phyloP scores from a whole-genome alignment of 2,797 vertebrate species.

The Oreochromis grahami region DNA sequence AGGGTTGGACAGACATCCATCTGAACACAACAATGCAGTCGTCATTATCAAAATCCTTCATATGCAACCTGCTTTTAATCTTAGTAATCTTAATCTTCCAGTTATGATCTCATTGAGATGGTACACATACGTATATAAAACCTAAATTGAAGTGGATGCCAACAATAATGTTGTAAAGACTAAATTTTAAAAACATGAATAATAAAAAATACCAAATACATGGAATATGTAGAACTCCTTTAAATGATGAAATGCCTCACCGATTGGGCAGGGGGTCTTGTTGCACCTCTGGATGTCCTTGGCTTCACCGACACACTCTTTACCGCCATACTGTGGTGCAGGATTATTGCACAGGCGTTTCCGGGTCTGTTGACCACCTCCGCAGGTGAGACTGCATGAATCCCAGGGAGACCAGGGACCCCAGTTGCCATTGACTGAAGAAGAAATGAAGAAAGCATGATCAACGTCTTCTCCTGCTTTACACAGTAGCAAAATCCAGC shows the following conservation, averaged over 20 bases:
- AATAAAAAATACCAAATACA: neutral
- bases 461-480: neutral
- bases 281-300: slow-evolving; percentile 87
- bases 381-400: slow-evolving; percentile 87
- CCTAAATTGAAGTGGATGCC: neutral
- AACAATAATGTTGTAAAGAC: neutral
- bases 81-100: neutral
- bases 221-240: neutral
- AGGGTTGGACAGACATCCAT: slow-evolving; percentile 95
- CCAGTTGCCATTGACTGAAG: slow-evolving; percentile 93
- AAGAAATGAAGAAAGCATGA: neutral
- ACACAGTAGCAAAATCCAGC: neutral
- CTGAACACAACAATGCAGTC: slow-evolving; percentile 64
- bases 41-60: neutral
- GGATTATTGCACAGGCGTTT: slow-evolving; percentile 93
- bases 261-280: slow-evolving; percentile 90
- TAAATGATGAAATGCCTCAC: slow-evolving; percentile 70
- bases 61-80: neutral
- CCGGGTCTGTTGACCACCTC: slow-evolving; percentile 87
- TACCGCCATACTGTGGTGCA: slow-evolving; percentile 85
- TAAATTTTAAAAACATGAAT: neutral
- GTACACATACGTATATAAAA: neutral
- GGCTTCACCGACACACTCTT: slow-evolving; percentile 87
- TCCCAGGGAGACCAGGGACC: slow-evolving; percentile 97
- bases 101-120: neutral